Evolutionary conservation across 2,888 invertebrate genomes (phyloP), one percentile per base, ranked within the genome.

Genomic region (Mylabris sibirica): DNA sequence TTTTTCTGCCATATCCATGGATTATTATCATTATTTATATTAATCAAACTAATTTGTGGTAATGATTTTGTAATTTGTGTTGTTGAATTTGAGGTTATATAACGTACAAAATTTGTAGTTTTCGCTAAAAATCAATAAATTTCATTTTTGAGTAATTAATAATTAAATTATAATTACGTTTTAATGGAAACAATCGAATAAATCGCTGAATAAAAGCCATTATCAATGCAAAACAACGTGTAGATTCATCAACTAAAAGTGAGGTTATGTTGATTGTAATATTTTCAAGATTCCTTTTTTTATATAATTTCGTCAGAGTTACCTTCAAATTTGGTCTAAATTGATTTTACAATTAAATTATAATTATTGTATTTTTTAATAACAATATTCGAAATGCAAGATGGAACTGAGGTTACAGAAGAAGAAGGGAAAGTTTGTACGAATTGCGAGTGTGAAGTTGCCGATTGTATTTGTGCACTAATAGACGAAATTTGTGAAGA

Each of bases 1-100:
- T 80, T 78, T 72, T 81, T 75, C 67, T 79, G 79, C 70, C 79
- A 83, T 64, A 83, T 81, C 83, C 83, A 83, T 53, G 78, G 73
- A 72, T 80, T 80, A 20, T 71, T 60, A 59, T 63, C 59, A 26
- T 59, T 62, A 14, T 72, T 61, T 17, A 20, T 53, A 35, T 41
- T 41, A 62, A 41, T 68, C 20, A 64, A 59, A 65, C 11, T 61
- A 8, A 63, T 53, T 11, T 38, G 64, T 20, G 68, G 62, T 4
- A 59, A 0, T 14, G 44, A 34, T 41, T 30, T 53, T 4, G 60
- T 11, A 12, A 57, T 24, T 26, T 26, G 9, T 34, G 63, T 59
- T 24, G 24, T 59, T 26, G 24, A 22, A 44, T 66, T 60, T 69
- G 69, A 69, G 69, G 69, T 69, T 69, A 69, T 34, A 57, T 69